These are phyloP conservation scores for Chrysocyon brachyurus DNA, from an alignment of 2,797 vertebrate species.

Conservation along the genomic window DNA sequence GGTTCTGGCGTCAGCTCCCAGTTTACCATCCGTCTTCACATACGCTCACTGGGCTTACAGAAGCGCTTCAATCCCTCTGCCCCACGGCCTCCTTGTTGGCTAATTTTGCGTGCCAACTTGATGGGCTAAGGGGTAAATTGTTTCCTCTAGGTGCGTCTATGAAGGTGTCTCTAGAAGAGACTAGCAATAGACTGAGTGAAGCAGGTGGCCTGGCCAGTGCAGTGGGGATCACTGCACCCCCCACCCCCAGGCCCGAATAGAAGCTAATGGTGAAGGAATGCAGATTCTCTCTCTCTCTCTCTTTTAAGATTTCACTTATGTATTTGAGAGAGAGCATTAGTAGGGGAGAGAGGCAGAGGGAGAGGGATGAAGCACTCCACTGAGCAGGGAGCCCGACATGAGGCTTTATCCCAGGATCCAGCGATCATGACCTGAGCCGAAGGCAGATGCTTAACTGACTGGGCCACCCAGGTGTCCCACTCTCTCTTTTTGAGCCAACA, in stretches of 20 bases:
- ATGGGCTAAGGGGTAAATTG: background rate
- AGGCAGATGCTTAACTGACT: too few species aligned
- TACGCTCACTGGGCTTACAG: fast-evolving
- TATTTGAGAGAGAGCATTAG: too few species aligned
- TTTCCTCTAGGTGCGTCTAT: background rate
- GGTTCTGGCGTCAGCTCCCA: background rate
- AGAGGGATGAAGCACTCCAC: too few species aligned
- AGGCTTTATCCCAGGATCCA: too few species aligned
- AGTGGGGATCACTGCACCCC: background rate
- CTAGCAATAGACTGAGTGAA: background rate
- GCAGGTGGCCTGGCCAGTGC: background rate
- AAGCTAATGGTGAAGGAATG: background rate
- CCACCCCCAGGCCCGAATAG: too few species aligned
- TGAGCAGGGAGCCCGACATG: too few species aligned
- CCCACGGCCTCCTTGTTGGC: background rate
- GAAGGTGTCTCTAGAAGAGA: background rate
- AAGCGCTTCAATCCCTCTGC: background rate
- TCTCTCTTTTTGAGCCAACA: background rate
- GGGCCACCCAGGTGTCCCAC: too few species aligned
- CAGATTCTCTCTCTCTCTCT: background rate
- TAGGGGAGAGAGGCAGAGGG: too few species aligned
- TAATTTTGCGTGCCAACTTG: background rate
- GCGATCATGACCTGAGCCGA: too few species aligned
- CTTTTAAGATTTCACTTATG: too few species aligned
- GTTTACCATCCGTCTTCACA: background rate